Evolutionary conservation across 2,888 invertebrate species (phyloP).

Genomic region (Mactromeris polynyma): DNA sequence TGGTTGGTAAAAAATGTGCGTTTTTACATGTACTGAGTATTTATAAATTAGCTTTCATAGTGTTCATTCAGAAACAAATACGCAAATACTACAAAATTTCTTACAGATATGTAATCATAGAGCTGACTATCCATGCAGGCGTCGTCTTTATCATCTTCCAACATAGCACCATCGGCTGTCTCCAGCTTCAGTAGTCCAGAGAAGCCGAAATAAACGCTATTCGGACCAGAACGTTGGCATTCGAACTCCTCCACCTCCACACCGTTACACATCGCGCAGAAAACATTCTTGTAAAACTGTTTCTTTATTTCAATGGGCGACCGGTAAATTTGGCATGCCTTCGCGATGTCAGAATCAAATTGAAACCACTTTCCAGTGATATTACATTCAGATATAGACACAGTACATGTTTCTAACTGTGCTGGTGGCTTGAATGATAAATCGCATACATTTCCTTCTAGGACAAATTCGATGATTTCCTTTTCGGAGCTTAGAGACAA

Average conservation of each 20-base stretch:
- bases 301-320: not conserved
- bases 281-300: slow-evolving; percentile 7
- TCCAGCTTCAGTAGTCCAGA: slow-evolving; percentile 33
- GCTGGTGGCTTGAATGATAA: not conserved
- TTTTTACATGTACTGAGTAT: too few species aligned
- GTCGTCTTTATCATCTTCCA: too few species aligned
- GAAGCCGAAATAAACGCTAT: not conserved
- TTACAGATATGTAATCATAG: not conserved
- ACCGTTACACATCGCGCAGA: slow-evolving; percentile 38
- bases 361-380: slow-evolving; percentile 21
- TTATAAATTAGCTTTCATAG: too few species aligned
- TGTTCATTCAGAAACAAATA: too few species aligned
- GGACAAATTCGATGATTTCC: not conserved
- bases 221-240: not conserved
- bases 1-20: too few species aligned
- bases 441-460: slow-evolving; percentile 2
- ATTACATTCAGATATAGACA: slow-evolving; percentile 22
- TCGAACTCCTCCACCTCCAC: not conserved
- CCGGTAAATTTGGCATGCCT: not conserved
- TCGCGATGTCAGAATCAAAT: not conserved
- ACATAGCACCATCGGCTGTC: not conserved
- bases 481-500: not conserved
- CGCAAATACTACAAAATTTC: too few species aligned
- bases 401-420: too few species aligned
- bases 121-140: not conserved